Evolutionary conservation across 1,140 invertebrate species (phyloP), one percentile per base, ranked within the genome.

Genomic region (Penaeus japonicus): DNA sequence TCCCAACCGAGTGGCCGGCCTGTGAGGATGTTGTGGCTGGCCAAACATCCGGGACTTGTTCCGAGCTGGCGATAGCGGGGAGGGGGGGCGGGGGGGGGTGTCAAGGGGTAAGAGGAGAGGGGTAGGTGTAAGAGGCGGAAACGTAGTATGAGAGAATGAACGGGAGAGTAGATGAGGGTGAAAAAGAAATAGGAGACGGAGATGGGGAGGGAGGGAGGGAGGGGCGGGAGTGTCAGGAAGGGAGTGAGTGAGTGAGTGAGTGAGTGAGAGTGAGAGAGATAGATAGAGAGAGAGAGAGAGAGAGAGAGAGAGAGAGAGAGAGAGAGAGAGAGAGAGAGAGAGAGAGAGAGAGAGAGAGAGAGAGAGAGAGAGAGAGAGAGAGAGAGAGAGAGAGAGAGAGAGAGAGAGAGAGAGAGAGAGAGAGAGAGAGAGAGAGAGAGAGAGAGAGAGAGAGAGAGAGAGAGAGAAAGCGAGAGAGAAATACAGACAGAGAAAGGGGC

Each of bases 291-390:
- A 65, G 27, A 65, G 62, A 65, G 27, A 65, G 62, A 65, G 27
- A 65, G 27, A 24, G 62, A 65, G 62, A 65, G n/a, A 65, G 62
- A 65, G n/a, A 65, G n/a, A 65, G 62, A 65, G n/a, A 65, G 62
- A 65, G n/a, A 65, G 62, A 65, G n/a, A 65, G 62, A 65, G n/a
- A 65, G 62, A n/a, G n/a, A 65, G 62, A 65, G 62, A 65, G 62
- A 65, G n/a, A 65, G 62, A 24, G 62, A 65, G 62, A 65, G 27
- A 65, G 62, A 65, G 27, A 65, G 62, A 65, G 62, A 65, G 27
- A 18, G 27, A 24, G 15, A 18, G 27, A 65, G 4, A 18, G 62
- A 18, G 0, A 3, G 2, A 18, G 17, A 18, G n/a, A 18, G 3
- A 65, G 5, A 12, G 5, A 2, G 5, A 2, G 39, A 10, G 39